These are phyloP conservation scores for Palythoa heliodiscus DNA, from an alignment of 92 coral and sea anemone species.

Conservation along the genomic window DNA sequence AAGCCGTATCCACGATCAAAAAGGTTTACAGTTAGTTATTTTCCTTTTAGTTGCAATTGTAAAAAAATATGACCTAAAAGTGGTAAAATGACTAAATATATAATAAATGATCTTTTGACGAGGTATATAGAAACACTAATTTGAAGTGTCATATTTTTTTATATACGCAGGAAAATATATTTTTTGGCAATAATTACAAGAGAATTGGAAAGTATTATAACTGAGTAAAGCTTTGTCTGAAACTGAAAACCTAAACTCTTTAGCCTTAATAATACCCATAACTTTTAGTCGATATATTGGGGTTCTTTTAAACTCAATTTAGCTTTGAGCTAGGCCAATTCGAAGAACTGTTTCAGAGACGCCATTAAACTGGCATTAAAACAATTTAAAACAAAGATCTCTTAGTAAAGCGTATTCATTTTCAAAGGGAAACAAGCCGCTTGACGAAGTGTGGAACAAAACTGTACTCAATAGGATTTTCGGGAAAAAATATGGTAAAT, in stretches of 20 bases:
- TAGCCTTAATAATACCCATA: background rate
- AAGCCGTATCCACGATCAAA: background rate
- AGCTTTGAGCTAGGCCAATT: slow-evolving; percentile 6
- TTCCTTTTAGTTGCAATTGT: slow-evolving; percentile 6
- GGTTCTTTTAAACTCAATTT: background rate
- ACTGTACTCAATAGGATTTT: background rate
- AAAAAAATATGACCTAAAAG: background rate
- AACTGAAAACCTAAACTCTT: background rate
- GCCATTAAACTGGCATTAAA: background rate
- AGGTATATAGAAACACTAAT: background rate
- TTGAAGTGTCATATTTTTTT: slow-evolving; percentile 8
- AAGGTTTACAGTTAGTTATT: background rate
- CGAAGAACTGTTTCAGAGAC: background rate
- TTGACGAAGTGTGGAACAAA: background rate
- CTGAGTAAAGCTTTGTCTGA: slow-evolving; percentile 8
- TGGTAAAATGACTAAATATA: background rate
- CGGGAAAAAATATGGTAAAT: background rate
- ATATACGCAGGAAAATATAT: background rate
- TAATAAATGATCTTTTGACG: background rate
- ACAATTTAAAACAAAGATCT: background rate
- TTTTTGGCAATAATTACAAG: background rate
- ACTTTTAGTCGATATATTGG: background rate
- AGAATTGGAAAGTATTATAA: slow-evolving; percentile 12
- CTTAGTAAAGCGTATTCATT: background rate
- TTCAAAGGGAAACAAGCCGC: background rate